Evolutionary conservation across 2,888 invertebrate genomes (phyloP), one percentile per base, ranked within the genome.

Genomic region (Arctia plantaginis): DNA sequence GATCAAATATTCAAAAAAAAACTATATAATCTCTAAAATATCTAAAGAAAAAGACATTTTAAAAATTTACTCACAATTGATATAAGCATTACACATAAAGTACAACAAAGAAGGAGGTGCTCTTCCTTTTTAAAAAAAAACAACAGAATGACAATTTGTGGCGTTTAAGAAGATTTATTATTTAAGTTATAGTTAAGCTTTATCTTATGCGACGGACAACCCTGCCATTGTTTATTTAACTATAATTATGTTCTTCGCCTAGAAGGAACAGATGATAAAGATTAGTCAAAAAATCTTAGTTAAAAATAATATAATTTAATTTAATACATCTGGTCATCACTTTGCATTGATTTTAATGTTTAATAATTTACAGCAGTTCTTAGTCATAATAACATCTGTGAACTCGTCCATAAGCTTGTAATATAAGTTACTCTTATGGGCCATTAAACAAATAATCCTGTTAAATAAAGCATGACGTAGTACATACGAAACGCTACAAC

Each of bases 401-500:
- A 35, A 35, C 23, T 51, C 7, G 23, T 47, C 47, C 8, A 35
- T 62, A 20, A 23, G 44, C 47, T 15, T 39, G 35, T 51, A 23
- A 55, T 67, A 62, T 73, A 65, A 51, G 62, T 44, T 30, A 66
- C 39, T 27, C 23, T 15, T 51, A 72, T 44, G 72, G 44, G 35
- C 35, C 66, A 71, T 76, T 66, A 69, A 72, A 72, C 59, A 80
- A 77, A 83, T 73, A 74, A 76, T 59, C 69, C 41, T 72, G 66
- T 79, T 77, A 65, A 83, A 77, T 73, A 70, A 70, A 78, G 69
- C 47, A 55, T 79, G 62, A 65, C 73, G 51, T 47, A 67, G 27
- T 71, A 65, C 39, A 67, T 71, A 67, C 59, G 72, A 71, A 76
- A 84, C 74, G 70, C 74, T 77, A 74, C 75, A 67, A 66, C 30